Evolutionary conservation across 2,113 vertebrate species (phyloP).

Genomic region (Aythya baeri): DNA sequence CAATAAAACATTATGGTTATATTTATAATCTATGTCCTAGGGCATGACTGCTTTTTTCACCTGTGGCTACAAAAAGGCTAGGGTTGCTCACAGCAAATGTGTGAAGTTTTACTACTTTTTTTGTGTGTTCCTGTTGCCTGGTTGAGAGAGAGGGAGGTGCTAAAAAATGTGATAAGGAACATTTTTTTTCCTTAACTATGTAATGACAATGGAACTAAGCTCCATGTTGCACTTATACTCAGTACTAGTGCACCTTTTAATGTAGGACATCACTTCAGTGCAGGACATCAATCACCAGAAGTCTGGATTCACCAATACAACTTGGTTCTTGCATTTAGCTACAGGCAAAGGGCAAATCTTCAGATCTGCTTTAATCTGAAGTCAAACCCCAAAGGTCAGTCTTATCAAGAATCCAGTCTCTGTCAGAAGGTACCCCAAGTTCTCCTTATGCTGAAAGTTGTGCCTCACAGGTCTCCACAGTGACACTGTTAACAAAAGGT

Average conservation of each 20-base stretch:
- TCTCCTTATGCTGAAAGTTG: neutral
- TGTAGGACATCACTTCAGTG: neutral
- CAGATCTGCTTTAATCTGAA: neutral
- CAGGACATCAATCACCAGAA: neutral
- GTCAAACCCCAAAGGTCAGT: neutral
- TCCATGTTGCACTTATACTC: neutral
- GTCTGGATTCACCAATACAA: neutral
- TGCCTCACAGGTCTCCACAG: accelerated
- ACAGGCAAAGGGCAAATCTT: neutral
- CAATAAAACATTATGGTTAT: neutral
- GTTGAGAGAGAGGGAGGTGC: neutral
- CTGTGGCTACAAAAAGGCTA: neutral
- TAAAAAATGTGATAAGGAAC: neutral
- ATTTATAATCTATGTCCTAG: neutral
- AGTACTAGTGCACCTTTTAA: neutral
- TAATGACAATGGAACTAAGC: neutral
- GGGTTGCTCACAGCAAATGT: neutral
- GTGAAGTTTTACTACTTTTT: neutral
- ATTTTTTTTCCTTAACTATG: neutral
- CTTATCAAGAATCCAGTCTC: neutral
- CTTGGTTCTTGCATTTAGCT: neutral
- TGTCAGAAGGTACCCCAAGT: accelerated
- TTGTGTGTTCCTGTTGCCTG: neutral
- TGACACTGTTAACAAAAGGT: neutral
- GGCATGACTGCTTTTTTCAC: neutral